Conservation (phyloP, 2,888 invertebrate genomes). For the Drosophila mayaguana region DNA sequence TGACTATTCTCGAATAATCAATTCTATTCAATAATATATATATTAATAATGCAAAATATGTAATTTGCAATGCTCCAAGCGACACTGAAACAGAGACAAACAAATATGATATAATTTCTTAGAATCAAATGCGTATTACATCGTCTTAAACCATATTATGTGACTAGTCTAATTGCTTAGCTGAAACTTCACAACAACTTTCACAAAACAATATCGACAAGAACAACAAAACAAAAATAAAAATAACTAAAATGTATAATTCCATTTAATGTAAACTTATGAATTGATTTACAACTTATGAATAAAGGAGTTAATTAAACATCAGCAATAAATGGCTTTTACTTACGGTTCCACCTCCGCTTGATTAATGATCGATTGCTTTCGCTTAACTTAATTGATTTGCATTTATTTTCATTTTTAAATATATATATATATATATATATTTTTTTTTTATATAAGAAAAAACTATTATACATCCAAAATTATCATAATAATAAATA, state of each 20-base stretch:
- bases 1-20: conserved; percentile 69
- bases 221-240: conserved; percentile 21
- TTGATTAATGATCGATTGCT: not conserved
- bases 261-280: conserved; percentile 74
- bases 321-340: conserved; percentile 1
- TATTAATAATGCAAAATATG: conserved; percentile 32
- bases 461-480: conserved; percentile 84
- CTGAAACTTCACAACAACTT: conserved; percentile 60
- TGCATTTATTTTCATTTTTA: conserved; percentile 77
- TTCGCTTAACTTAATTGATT: conserved; percentile 76
- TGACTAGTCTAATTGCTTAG: conserved; percentile 77
- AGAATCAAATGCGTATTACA: conserved; percentile 76
- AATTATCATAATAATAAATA: conserved; percentile 83
- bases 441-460: conserved; percentile 72
- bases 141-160: conserved; percentile 77
- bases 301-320: conserved; percentile 77
- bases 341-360: not conserved
- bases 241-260: conserved; percentile 61
- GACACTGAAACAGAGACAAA: conserved; percentile 47
- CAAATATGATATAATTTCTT: conserved; percentile 74
- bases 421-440: conserved; percentile 73
- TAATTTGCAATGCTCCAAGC: conserved; percentile 73
- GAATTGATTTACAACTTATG: conserved; percentile 73
- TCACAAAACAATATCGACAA: conserved; percentile 32
- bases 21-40: conserved; percentile 20